Conservation (phyloP, 1,140 invertebrate species). For the Kradibia gibbosae region DNA sequence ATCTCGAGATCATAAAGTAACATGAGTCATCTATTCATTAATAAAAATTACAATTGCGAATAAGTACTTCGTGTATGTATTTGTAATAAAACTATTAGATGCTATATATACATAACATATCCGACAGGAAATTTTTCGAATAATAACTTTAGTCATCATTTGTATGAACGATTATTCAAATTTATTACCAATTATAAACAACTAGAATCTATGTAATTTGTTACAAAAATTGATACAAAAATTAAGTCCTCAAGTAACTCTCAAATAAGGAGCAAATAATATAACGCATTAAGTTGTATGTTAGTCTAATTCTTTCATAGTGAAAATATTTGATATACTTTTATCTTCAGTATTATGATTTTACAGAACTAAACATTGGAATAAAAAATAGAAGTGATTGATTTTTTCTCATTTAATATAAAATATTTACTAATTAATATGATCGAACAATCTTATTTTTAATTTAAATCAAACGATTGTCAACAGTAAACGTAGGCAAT, state of each 20-base stretch:
- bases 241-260: background rate
- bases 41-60: conserved; percentile 36
- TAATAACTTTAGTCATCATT: too few relatives aligned
- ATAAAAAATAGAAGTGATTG: background rate
- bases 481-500: background rate
- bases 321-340: too few relatives aligned
- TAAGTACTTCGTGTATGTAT: conserved; percentile 25
- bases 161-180: background rate
- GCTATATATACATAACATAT: background rate
- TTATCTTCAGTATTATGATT: too few relatives aligned
- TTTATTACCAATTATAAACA: background rate
- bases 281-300: too few relatives aligned
- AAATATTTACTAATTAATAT: background rate
- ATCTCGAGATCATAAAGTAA: conserved; percentile 34
- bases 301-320: too few relatives aligned
- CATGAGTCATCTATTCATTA: conserved; percentile 36
- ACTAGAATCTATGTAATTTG: background rate
- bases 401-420: background rate
- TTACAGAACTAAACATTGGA: too few relatives aligned
- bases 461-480: background rate
- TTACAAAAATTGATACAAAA: background rate
- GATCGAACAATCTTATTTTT: background rate
- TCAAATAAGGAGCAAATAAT: too few relatives aligned
- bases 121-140: background rate
- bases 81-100: conserved; percentile 45